Evolutionary conservation across 2,888 invertebrate genomes (phyloP).

Genomic region (Amphipoea lucens): DNA sequence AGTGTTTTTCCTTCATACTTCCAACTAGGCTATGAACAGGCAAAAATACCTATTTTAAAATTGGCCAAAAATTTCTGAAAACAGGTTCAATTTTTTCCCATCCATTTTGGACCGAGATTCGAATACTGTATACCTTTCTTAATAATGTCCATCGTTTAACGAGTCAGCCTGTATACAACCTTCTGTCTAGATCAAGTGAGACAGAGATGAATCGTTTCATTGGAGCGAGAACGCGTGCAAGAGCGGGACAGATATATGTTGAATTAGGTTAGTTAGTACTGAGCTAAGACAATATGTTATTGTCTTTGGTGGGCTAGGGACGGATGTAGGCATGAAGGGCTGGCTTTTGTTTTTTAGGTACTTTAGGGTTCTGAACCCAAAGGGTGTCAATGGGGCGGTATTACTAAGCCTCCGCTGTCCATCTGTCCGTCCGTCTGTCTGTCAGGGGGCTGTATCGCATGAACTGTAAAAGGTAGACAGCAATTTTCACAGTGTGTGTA

Average conservation of each 20-base stretch:
- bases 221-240: constrained; percentile 23
- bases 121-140: no score
- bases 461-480: no score
- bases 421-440: no score
- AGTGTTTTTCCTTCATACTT: no score
- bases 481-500: no score
- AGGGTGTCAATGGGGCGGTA: no score
- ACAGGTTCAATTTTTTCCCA: neutral
- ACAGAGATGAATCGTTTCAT: constrained; percentile 63
- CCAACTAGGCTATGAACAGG: neutral
- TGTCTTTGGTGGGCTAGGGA: constrained; percentile 48
- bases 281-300: constrained; percentile 60
- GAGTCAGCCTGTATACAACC: constrained; percentile 9
- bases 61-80: neutral
- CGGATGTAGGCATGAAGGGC: neutral
- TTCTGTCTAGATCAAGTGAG: constrained; percentile 36
- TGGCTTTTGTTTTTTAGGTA: neutral
- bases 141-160: neutral
- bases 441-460: no score
- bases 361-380: no score
- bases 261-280: constrained; percentile 61
- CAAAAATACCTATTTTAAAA: neutral
- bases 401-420: no score
- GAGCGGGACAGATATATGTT: constrained; percentile 45
- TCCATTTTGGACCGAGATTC: neutral